Conservation (phyloP, 1,140 invertebrate species). For the Dolichoris vasculosae region DNA sequence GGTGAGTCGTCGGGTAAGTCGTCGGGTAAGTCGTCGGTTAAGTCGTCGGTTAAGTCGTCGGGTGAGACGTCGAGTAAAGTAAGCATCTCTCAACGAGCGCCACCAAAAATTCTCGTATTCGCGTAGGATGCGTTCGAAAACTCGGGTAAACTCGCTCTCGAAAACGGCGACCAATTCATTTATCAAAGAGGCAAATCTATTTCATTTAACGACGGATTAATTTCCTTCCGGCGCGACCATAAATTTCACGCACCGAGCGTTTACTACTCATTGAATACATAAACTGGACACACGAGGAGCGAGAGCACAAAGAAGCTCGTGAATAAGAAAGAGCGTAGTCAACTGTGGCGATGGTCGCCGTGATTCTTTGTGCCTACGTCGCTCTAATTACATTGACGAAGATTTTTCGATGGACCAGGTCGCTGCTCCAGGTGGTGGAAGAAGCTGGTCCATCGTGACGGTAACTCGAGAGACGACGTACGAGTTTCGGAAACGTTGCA, state of each 20-base stretch:
- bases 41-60: too few species aligned
- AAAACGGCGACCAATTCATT: not conserved
- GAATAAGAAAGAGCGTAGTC: not conserved
- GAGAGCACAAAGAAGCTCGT: not conserved
- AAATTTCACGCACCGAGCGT: not conserved
- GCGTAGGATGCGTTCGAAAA: too few species aligned
- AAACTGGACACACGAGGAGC: not conserved
- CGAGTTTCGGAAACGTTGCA: not conserved
- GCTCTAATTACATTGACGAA: constrained; percentile 44
- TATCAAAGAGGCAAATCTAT: not conserved
- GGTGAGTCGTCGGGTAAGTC: too few species aligned
- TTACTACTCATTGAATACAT: not conserved
- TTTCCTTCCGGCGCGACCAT: not conserved
- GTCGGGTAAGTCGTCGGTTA: too few species aligned
- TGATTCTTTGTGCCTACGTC: not conserved
- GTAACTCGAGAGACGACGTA: constrained; percentile 16
- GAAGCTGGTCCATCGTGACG: not conserved
- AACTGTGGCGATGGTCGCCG: not conserved
- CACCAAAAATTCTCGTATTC: not conserved
- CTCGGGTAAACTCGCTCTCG: not conserved
- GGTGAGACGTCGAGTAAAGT: not conserved
- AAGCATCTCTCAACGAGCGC: not conserved
- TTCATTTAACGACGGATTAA: constrained; percentile 4
- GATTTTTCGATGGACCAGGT: constrained; percentile 20
- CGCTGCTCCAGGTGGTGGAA: not conserved